These are phyloP conservation scores for Sparidentex hasta DNA, from an alignment of 2,797 vertebrate genomes.

Conservation along the genomic window DNA sequence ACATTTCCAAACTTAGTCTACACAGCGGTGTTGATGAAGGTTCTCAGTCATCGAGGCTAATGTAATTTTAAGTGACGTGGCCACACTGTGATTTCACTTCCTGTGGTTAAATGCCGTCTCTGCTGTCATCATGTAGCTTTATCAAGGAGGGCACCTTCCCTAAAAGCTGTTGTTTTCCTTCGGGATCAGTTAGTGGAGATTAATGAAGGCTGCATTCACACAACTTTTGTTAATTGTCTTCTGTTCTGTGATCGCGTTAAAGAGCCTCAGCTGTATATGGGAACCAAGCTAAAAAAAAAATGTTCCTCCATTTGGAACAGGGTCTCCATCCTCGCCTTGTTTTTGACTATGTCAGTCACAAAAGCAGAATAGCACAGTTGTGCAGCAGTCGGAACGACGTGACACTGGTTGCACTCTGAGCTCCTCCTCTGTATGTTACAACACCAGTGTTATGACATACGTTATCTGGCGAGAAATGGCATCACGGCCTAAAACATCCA, in stretches of 20 bases:
- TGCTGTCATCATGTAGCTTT: not conserved
- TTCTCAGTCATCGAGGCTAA: too few species aligned
- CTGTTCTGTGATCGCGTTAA: not conserved
- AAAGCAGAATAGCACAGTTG: not conserved
- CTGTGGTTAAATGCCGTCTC: not conserved
- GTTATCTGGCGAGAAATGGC: not conserved
- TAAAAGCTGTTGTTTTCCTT: not conserved
- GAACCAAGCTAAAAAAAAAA: not conserved
- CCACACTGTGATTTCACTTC: not conserved
- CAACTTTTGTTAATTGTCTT: not conserved
- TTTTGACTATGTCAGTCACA: not conserved
- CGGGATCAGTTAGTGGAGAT: not conserved
- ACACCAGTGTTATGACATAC: not conserved
- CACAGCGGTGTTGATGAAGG: too few species aligned
- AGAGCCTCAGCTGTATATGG: not conserved
- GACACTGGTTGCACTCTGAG: not conserved
- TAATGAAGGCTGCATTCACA: not conserved
- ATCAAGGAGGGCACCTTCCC: not conserved
- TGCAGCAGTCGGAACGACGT: not conserved
- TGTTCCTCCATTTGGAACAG: not conserved
- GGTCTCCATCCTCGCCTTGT: not conserved
- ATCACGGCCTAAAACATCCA: not conserved
- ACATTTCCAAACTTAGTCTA: not conserved
- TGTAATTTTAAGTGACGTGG: too few species aligned
- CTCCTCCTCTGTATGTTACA: not conserved